phyloP scores from a whole-genome alignment of 2,113 vertebrate species.

The Larimichthys crocea region DNA sequence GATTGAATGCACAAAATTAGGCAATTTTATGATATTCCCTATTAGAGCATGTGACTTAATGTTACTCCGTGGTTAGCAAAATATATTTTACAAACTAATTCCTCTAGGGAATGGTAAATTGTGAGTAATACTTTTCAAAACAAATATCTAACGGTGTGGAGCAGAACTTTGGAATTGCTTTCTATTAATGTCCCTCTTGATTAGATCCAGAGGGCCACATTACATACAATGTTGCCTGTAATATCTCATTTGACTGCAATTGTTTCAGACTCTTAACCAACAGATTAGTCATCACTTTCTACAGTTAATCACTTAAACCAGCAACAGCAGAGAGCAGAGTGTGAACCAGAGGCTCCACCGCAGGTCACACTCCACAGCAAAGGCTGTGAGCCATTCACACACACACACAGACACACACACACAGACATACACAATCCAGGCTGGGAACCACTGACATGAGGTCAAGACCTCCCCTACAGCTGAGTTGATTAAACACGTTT shows the following conservation, averaged over 20 bases:
- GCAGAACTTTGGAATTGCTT: slow-evolving; percentile 16
- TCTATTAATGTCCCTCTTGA: slow-evolving; percentile 27
- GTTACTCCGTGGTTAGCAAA: background rate
- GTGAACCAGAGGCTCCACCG: slow-evolving; percentile 66
- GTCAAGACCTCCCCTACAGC: slow-evolving; percentile 71
- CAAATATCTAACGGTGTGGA: background rate
- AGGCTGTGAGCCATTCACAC: slow-evolving; percentile 57
- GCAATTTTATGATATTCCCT: background rate
- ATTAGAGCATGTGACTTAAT: background rate
- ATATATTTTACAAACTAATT: background rate
- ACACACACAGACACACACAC: slow-evolving; percentile 33
- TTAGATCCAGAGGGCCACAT: slow-evolving; percentile 37
- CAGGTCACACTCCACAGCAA: slow-evolving; percentile 70
- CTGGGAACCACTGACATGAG: slow-evolving; percentile 60
- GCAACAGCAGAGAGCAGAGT: slow-evolving; percentile 55
- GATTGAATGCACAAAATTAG: background rate
- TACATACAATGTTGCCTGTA: slow-evolving; percentile 11
- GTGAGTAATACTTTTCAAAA: slow-evolving; percentile 16
- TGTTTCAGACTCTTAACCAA: slow-evolving; percentile 52
- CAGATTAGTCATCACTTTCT: slow-evolving; percentile 69
- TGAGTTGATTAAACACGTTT: slow-evolving; percentile 71
- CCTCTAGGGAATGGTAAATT: background rate
- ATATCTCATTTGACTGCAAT: slow-evolving; percentile 42
- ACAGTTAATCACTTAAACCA: slow-evolving; percentile 67
- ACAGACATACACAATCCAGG: slow-evolving; percentile 41